Base-by-base conservation (phyloP, 2,888 invertebrate genomes). In the Diarsia mendica region DNA sequence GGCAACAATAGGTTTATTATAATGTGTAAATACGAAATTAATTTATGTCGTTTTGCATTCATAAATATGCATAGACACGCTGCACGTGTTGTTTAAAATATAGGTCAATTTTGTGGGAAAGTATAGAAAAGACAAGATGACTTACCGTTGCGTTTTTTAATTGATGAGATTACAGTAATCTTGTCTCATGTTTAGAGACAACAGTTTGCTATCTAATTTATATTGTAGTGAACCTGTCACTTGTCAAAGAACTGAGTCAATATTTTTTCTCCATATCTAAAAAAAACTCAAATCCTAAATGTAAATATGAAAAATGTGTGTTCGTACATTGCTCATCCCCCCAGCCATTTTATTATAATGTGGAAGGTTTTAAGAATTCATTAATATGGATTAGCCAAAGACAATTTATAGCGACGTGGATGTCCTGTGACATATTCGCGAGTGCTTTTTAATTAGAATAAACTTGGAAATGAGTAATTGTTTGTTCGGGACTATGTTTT, bases 311-410 rank as follows among this genome's bases (percentile, higher is more conserved):
- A 67, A 69, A 74, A 76, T 71, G 39, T 53, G 23, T 11, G 15
- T 53, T 48, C 48, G 2, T 68, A 72, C 61, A 23, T 72, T 60
- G 39, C 39, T 46, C 53, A 53, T 11, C 23, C 51, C 49, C 60
- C 49, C 58, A 39, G 67, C 67, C 46, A 55, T 72, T 75, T 73
- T 75, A 72, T 80, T 71, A 67, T 63, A 72, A 73, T 60, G 49
- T 69, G 49, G 33, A 74, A 72, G 69, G 84, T 92, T 93, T 92
- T 86, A 89, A 90, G 90, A 90, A 88, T 85, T 83, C 91, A 92
- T 94, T 92, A 92, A 93, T 93, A 92, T 92, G 92, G 89, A 93
- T 92, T 90, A 93, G 87, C 48, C 76, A 69, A 48, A 81, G 84
- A 87, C 86, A 85, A 90, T 91, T 90, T 89, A 90, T 90, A 75